Conservation (phyloP, 2,797 vertebrate species). For the Oreochromis grahami region DNA sequence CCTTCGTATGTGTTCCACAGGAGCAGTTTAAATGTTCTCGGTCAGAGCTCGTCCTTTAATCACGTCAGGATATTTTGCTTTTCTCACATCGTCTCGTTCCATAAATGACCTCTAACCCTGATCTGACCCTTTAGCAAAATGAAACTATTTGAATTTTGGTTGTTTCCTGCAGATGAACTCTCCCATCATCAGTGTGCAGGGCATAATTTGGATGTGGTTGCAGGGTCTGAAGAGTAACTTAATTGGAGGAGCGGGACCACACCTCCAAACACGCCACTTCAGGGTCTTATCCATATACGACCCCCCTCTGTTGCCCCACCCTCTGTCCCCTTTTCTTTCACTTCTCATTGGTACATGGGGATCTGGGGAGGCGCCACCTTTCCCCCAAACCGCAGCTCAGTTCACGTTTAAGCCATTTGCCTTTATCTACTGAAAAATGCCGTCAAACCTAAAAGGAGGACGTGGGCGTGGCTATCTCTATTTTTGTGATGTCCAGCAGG, state of each 20-base stretch:
- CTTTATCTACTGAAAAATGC: neutral
- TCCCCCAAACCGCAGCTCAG: neutral
- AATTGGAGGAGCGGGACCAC: neutral
- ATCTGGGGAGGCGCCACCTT: neutral
- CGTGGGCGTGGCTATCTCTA: neutral
- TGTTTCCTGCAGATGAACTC: neutral
- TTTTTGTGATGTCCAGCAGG: neutral
- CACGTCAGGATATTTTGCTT: neutral
- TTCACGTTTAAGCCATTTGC: neutral
- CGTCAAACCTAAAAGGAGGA: neutral
- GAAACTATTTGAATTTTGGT: neutral
- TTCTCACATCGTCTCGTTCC: accelerated
- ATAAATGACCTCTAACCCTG: neutral
- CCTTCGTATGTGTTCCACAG: neutral
- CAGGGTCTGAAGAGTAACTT: neutral
- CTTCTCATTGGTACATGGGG: neutral
- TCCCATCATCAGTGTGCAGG: accelerated
- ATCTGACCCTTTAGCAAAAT: neutral
- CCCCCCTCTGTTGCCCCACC: neutral
- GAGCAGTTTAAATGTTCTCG: neutral
- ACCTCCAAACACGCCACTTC: neutral
- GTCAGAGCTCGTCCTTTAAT: neutral
- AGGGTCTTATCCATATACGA: neutral
- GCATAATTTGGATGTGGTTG: neutral
- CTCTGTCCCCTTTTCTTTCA: neutral